Evolutionary conservation across 2,797 vertebrate genomes (phyloP).

Genomic region (Psittacula derbiana): DNA sequence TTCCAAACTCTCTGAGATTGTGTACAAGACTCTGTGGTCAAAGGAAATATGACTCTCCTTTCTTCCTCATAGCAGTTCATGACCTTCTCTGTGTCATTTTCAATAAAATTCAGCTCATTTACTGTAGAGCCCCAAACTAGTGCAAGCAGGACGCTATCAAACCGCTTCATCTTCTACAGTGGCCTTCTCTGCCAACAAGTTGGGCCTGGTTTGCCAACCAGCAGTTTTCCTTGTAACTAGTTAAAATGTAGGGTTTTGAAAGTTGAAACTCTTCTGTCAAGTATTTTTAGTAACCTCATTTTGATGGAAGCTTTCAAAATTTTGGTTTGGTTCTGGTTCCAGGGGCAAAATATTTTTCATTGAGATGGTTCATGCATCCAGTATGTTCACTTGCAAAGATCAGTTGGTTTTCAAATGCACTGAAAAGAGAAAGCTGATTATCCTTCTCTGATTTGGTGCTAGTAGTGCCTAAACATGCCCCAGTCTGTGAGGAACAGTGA

Average conservation of each 20-base stretch:
- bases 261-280: background rate
- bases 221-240: background rate
- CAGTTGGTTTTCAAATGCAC: background rate
- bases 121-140: background rate
- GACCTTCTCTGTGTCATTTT: slow-evolving; percentile 26
- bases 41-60: slow-evolving; percentile 33
- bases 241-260: background rate
- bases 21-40: background rate
- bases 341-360: background rate
- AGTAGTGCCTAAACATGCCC: too few species aligned
- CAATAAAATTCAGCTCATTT: slow-evolving; percentile 32
- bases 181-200: background rate
- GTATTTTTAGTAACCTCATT: background rate
- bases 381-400: background rate
- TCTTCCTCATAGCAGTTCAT: slow-evolving; percentile 34
- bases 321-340: slow-evolving; percentile 2
- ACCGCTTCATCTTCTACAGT: background rate
- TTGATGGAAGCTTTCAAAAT: background rate
- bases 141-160: background rate
- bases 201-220: background rate
- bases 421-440: background rate
- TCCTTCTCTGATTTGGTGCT: background rate
- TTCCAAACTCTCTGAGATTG: background rate
- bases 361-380: background rate
- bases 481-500: background rate